Evolutionary conservation across 2,113 vertebrate genomes (phyloP), one percentile per base, ranked within the genome.

Genomic region (Grus americana): DNA sequence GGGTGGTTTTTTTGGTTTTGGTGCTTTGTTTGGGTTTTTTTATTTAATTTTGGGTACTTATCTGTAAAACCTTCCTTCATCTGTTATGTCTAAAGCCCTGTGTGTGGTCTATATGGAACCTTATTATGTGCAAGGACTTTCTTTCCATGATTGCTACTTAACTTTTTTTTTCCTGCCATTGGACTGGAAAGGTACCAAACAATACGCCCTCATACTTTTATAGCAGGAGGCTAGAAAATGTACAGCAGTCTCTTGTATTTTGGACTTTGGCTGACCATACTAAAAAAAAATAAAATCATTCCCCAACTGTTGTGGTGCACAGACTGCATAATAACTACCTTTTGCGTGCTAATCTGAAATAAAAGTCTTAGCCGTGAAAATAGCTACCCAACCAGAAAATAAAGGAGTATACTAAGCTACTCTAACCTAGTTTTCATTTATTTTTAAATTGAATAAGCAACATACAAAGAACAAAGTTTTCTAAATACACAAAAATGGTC

Each of bases 271-370:
- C 27, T 92, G 66, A 23, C 14, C 11, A 42, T 38, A 21, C 15
- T 10, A 46, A 34, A 6, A 19, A 88, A 49, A 20, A 5, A 22
- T 34, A 24, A n/a, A 11, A 8, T 8, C 10, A 1, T 70, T 82
- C 49, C 54, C 7, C 1, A 1, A 7, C 32, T 66, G 21, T 73
- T 73, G 27, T 34, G 57, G 30, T 34, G 27, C 38, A 62, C 10
- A 32, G 47, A 20, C 18, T 74, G 80, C 11, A 5, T 50, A 36
- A 66, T 73, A 38, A 22, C 15, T 54, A 15, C 24, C 68, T 22
- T 46, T 42, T 80, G 49, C 7, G 50, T n/a, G 55, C 44, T 91
- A 62, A 90, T 93, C 76, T 79, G 84, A 91, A 95, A 94, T 46
- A 47, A 58, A 91, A 93, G 47, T 58, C 62, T 75, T 23, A 55